Percentiles rank a stretch among this genome's conserved stretches.
Evolutionary conservation across 2,113 vertebrate genomes (phyloP).

Genomic region (Trochalopteron elliotii): DNA sequence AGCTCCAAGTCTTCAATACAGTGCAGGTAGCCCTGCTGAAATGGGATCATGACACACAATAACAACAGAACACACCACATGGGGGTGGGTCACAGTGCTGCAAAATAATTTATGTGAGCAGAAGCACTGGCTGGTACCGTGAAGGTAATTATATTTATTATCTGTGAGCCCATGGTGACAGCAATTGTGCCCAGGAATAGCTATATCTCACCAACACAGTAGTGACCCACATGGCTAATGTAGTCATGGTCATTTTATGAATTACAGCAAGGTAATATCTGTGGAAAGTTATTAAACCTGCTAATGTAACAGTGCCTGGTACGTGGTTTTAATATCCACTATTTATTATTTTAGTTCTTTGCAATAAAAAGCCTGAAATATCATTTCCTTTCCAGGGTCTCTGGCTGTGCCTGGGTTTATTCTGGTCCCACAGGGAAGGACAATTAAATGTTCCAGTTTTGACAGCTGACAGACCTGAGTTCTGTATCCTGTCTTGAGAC

Average conservation of each 20-base stretch:
- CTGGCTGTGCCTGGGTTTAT: neutral
- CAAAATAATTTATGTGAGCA: neutral
- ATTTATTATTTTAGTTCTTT: neutral
- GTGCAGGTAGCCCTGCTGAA: neutral
- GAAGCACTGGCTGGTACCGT: neutral
- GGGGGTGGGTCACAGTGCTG: neutral
- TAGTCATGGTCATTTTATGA: neutral
- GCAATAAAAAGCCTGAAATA: neutral
- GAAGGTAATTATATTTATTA: slow-evolving; percentile 33
- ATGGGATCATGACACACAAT: neutral
- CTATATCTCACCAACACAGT: neutral
- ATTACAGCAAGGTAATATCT: neutral
- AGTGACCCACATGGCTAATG: neutral
- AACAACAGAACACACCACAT: neutral
- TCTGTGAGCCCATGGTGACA: neutral
- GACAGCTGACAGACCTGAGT: neutral
- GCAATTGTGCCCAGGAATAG: neutral
- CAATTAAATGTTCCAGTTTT: neutral
- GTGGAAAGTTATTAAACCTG: neutral
- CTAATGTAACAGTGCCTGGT: neutral
- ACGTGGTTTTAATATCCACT: neutral
- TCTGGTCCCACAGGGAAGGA: neutral
- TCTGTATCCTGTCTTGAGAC: neutral
- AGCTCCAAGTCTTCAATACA: neutral
- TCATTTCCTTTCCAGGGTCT: neutral